Percentiles rank a stretch among this genome's conserved stretches.
phyloP scores from a whole-genome alignment of 2,113 vertebrate species.

The Tinamus guttatus region DNA sequence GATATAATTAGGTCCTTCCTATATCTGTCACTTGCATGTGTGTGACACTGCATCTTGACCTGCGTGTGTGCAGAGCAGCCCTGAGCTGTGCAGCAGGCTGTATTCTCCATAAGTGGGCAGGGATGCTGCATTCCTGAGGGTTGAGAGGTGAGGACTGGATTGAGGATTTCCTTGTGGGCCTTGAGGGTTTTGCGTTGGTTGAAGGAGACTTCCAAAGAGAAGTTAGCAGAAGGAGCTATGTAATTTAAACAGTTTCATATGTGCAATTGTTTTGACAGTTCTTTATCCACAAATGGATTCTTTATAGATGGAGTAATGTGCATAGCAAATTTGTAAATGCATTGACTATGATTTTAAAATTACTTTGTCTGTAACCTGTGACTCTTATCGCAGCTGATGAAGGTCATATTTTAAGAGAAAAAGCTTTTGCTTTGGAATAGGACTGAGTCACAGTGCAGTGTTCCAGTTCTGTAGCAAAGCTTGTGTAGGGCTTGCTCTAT shows the following conservation, averaged over 20 bases:
- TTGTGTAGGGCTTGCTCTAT: fast-evolving
- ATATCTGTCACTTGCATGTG: not conserved
- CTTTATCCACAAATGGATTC: not conserved
- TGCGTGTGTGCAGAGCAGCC: fast-evolving
- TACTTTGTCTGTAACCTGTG: not conserved
- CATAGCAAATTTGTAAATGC: fast-evolving
- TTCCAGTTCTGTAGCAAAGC: not conserved
- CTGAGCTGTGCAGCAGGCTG: fast-evolving
- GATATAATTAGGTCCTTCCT: not conserved
- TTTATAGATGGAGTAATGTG: not conserved
- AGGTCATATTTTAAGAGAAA: not conserved
- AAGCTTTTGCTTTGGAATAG: not conserved
- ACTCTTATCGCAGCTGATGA: not conserved
- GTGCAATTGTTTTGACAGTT: not conserved
- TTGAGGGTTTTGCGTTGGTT: not conserved
- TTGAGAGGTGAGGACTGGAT: fast-evolving
- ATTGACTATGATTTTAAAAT: not conserved
- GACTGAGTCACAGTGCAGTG: not conserved
- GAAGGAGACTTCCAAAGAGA: not conserved
- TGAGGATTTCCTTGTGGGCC: not conserved
- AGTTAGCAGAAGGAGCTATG: not conserved
- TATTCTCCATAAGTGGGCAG: not conserved
- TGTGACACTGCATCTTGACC: fast-evolving
- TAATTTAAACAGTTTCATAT: not conserved
- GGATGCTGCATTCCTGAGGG: fast-evolving